Base-by-base conservation (phyloP, 2,888 invertebrate genomes). In the Phyllotreta cruciferae region DNA sequence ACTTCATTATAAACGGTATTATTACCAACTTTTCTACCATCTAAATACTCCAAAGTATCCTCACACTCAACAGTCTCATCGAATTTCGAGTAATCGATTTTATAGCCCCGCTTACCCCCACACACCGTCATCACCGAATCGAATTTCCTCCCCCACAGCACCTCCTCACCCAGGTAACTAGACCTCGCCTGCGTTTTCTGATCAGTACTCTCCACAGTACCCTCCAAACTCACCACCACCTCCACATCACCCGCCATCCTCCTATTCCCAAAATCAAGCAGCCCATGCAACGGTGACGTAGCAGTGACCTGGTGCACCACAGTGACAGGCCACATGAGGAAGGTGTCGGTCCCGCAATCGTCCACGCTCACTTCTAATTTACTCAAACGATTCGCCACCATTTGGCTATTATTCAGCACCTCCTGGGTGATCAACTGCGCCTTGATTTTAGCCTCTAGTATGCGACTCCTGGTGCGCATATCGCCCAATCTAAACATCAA, bases 321-420 rank as follows among this genome's bases (percentile, higher is more conserved):
- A 3, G 94, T 92, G 78, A 95, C 89, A 0, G 98, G 98, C 98
- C 98, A 98, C 65, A 98, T 90, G 76, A 98, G 93, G 82, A 98
- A 96, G 4, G 97, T 84, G 70, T 90, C 87, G 6, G 94, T 91
- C 68, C 92, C 90, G 72, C 94, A 93, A 24, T 92, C 93, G 76
- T 96, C 94, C 1, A 79, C 79, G 35, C 63, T 66, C 9, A 80
- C 76, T 8, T 85, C 82, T 37, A 96, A 81, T 77, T 94, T 93
- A 37, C 90, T 90, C 77, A 95, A 93, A 77, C 92, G 90, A 74
- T 91, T 90, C 1, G 89, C 87, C 73, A 94, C 83, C 44, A 90
- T 83, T 77, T 93, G 91, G 1, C 92, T 91, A 78, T 94, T 93
- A 75, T 90, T 88, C 0, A 95, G 92, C 49, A 89, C 87, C 73